Evolutionary conservation across 2,113 vertebrate genomes (phyloP), one percentile per base, ranked within the genome.

Genomic region (Accipiter cooperii): DNA sequence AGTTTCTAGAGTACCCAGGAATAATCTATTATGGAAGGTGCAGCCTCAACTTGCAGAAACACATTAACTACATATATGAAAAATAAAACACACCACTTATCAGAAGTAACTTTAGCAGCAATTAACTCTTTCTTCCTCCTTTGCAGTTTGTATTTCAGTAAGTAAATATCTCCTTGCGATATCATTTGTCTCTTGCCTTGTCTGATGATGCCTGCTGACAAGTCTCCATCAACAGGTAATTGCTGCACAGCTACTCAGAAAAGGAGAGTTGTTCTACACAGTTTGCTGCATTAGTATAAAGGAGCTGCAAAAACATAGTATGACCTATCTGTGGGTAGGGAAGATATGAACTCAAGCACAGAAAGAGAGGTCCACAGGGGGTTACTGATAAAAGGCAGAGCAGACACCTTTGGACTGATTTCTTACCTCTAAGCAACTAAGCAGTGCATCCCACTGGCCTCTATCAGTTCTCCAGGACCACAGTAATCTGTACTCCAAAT

Each of bases 321-420:
- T 55, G 52, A 46, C 22, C 20, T 51, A 2, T 31, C 5, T 38
- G 34, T 0, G 0, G 15, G 18, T 38, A 36, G 33, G 47, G 82
- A 29, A 71, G 9, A 7, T 31, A 12, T 22, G 87, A 85, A 74
- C 36, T 68, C 42, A 75, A 63, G 25, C 46, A 63, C 19, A 24
- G n/a, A 52, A 82, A 26, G 44, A 77, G 20, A 65, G 5, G 3
- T 79, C 36, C 63, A 19, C 10, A 34, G 31, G 16, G 6, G 8
- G 4, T 61, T 44, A 40, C 36, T 25, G 52, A 10, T 16, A 60
- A 69, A 69, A 46, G 36, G 44, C 40, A 80, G 42, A 69, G 14
- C 12, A 77, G 63, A 83, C 28, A 77, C 17, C 29, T 92, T 70
- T 63, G 15, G 28, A 33, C 33, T 78, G 17, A 33, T 61, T 76